phyloP scores from a whole-genome alignment of 2,797 vertebrate genomes.

The Hirundo rustica region DNA sequence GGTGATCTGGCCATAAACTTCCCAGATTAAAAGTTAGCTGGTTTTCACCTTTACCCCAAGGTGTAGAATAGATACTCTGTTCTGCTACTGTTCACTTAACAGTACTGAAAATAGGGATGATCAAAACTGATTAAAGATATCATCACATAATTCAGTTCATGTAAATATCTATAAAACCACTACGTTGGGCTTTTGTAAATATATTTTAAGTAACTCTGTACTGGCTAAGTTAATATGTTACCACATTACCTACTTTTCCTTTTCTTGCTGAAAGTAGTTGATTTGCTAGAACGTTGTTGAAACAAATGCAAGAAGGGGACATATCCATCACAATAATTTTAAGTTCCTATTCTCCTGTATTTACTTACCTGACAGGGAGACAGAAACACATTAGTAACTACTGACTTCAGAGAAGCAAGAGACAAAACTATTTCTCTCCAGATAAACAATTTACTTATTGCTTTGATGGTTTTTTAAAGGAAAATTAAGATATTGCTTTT shows the following conservation, averaged over 20 bases:
- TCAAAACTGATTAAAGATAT: background rate
- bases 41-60: background rate
- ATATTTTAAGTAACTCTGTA: background rate
- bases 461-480: background rate
- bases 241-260: background rate
- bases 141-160: background rate
- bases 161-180: background rate
- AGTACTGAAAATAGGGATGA: background rate
- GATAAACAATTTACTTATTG: background rate
- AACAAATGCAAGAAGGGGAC: background rate
- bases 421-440: background rate
- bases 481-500: background rate
- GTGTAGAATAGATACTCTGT: fast-evolving
- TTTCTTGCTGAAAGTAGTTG: background rate
- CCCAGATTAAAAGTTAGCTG: background rate
- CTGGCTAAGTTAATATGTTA: background rate
- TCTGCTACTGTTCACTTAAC: background rate
- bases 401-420: background rate
- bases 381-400: background rate
- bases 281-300: background rate
- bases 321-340: too few relatives aligned
- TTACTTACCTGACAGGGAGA: background rate
- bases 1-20: background rate
- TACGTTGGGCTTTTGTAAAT: background rate
- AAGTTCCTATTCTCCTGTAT: background rate